Conservation (phyloP, 2,113 vertebrate genomes). For the Ondatra zibethicus region DNA sequence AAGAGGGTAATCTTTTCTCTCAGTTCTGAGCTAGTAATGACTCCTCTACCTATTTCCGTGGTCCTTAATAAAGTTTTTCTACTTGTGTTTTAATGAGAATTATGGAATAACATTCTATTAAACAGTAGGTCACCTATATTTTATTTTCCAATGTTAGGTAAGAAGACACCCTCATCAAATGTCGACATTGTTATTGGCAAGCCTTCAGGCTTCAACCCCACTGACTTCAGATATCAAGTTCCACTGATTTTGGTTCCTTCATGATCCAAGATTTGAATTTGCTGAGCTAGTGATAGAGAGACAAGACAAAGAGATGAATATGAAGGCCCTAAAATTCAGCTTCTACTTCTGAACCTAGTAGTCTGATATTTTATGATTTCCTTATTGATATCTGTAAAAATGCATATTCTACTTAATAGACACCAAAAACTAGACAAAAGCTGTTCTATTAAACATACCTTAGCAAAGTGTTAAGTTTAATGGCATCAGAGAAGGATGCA, state of each 20-base stretch:
- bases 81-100: background rate
- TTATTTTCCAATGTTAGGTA: background rate
- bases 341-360: background rate
- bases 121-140: background rate
- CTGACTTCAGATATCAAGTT: background rate
- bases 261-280: background rate
- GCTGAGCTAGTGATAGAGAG: background rate
- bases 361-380: background rate
- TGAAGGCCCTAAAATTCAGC: background rate
- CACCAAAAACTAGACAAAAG: background rate
- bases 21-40: background rate
- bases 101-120: background rate
- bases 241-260: background rate
- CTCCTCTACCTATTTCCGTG: background rate
- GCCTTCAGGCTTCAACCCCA: background rate
- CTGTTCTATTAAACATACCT: background rate
- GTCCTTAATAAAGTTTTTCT: background rate
- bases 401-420: background rate
- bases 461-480: background rate
- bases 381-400: background rate
- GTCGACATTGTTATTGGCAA: background rate
- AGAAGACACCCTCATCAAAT: background rate
- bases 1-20: background rate
- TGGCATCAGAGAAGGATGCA: background rate
- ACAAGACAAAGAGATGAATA: background rate